Evolutionary conservation across 2,888 invertebrate species (phyloP), one percentile per base, ranked within the genome.

Genomic region (Eupsilia transversa): DNA sequence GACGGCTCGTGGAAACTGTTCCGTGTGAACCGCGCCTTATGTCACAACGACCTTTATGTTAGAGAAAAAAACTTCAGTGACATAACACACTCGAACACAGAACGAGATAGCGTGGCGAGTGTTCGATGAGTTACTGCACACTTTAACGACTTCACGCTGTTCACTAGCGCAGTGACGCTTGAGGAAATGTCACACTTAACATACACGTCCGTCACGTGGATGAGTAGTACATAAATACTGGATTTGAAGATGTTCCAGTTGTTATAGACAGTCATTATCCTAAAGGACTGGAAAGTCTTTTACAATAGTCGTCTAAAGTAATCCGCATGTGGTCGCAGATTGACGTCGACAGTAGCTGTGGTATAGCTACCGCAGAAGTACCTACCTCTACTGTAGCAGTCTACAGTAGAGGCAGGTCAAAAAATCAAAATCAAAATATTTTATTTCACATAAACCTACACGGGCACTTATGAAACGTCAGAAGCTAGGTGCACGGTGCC

Each of bases 11-110:
- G 85, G 79, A 77, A 83, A 85, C 79, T 61, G 72, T 74, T 70
- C 68, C 87, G 85, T 87, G 87, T 46, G 87, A 85, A 85, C 79
- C 6, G 49, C 56, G 27, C 75, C 72, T 80, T 75, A 74, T 69
- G 63, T 73, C 74, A 72, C 64, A 64, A 64, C 73, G 52, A 64
- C 63, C 63, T 77, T 14, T 63, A 49, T 56, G 33, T 27, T 49
- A 52, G 23, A 33, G 33, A 43, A 72, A 63, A 30, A 72, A 72
- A 72, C 33, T 30, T 33, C 49, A 27, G 41, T 77, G 72, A 79
- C 56, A 59, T 59, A 79, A 79, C 35, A 20, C 4, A 35, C 33
- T 17, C 52, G 43, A 38, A 10, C 49, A 33, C 35, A 43, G 17
- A 41, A 60, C 23, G 3, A 43, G 10, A 6, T 10, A 67, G 30